phyloP scores from a whole-genome alignment of 1,140 invertebrate species.

The Muscidifurax raptorellus region DNA sequence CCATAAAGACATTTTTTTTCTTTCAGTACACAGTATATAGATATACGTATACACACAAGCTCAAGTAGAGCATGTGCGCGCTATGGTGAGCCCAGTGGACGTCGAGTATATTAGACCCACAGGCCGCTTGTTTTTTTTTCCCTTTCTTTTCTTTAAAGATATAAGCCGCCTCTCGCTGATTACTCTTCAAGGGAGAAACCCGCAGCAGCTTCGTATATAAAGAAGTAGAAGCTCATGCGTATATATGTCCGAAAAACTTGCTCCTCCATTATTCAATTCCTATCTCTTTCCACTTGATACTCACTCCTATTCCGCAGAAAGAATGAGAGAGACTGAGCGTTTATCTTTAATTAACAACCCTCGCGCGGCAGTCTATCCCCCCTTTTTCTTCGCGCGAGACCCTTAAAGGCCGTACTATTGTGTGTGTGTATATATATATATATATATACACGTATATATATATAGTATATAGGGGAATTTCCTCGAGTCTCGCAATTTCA shows the following conservation, averaged over 20 bases:
- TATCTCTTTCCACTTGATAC: neutral
- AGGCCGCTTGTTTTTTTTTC: too few species aligned
- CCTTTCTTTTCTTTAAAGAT: too few species aligned
- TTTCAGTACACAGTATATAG: too few species aligned
- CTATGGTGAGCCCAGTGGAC: neutral
- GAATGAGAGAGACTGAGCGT: too few species aligned
- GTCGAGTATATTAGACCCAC: too few species aligned
- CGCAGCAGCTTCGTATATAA: neutral
- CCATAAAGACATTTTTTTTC: too few species aligned
- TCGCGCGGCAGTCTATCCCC: neutral
- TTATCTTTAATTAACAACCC: constrained; percentile 46
- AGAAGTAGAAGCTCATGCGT: neutral
- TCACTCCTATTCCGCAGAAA: neutral
- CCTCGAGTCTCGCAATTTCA: neutral
- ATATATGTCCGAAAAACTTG: neutral
- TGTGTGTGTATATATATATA: too few species aligned
- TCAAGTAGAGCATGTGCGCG: neutral
- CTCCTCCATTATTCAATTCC: constrained; percentile 2
- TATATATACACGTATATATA: too few species aligned
- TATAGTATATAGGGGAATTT: neutral
- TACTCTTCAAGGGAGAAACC: neutral
- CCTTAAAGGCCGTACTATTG: neutral
- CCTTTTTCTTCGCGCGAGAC: neutral
- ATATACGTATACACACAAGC: too few species aligned
- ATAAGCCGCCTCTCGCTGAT: neutral